phyloP scores from a whole-genome alignment of 1,140 invertebrate genomes.

The Brachionus calyciflorus region DNA sequence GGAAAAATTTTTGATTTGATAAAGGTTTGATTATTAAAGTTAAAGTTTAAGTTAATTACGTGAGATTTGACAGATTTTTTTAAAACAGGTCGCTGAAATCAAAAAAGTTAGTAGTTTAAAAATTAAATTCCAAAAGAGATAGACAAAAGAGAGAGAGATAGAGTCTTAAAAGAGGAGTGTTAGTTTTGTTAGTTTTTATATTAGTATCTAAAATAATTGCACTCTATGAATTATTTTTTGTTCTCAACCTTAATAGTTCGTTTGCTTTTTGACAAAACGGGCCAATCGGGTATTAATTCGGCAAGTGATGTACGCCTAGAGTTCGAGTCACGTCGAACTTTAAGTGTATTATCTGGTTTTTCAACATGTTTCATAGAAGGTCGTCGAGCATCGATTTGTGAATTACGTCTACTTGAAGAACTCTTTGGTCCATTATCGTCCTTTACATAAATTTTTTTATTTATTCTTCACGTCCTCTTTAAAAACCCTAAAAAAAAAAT shows the following conservation, averaged over 20 bases:
- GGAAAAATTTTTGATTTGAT: too few species aligned
- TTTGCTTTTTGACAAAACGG: slow-evolving; percentile 32
- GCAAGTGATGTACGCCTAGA: slow-evolving; percentile 39
- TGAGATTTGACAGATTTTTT: slow-evolving; percentile 39
- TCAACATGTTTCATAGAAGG: slow-evolving; percentile 42
- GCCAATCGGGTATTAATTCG: slow-evolving; percentile 47
- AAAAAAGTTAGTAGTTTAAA: slow-evolving; percentile 3
- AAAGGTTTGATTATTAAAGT: not conserved
- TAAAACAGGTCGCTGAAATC: slow-evolving; percentile 11
- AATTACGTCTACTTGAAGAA: slow-evolving; percentile 34
- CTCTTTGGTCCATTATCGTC: not conserved
- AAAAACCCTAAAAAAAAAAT: too few species aligned
- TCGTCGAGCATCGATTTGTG: slow-evolving; percentile 35
- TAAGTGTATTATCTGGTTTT: slow-evolving; percentile 21
- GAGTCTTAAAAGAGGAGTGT: slow-evolving; percentile 17
- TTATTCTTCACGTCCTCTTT: not conserved
- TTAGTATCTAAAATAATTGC: too few species aligned
- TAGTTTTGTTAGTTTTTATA: slow-evolving; percentile 26
- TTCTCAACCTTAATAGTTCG: slow-evolving; percentile 38
- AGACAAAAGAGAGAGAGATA: not conserved
- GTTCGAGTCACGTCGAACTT: slow-evolving; percentile 46
- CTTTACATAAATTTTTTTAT: too few species aligned
- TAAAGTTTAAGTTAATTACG: slow-evolving; percentile 8
- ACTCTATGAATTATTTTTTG: too few species aligned
- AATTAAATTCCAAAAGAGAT: not conserved